Evolutionary conservation across 2,888 invertebrate species (phyloP), one percentile per base, ranked within the genome.

Genomic region (Metalampra italica): DNA sequence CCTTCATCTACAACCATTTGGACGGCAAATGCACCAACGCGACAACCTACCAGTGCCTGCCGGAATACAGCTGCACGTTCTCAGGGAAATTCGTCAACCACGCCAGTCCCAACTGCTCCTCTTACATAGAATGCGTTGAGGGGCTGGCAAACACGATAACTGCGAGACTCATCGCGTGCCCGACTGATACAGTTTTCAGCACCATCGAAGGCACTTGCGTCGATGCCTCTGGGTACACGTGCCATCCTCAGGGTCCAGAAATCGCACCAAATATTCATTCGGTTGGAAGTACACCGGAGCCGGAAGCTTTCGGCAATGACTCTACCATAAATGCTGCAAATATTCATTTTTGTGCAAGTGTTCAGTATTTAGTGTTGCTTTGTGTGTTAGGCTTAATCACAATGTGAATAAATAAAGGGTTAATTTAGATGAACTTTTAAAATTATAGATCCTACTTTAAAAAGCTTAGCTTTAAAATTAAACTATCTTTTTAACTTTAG

Each of bases 21-120:
- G 79, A 82, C 48, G 64, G 63, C 43, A 73, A 78, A 44, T 89
- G 88, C 57, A 82, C 84, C 0, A 85, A 83, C 44, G 65, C 75
- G 9, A 78, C 84, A 0, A 67, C 63, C 39, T 87, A 86, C 55
- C 60, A 68, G 50, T 89, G 88, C 55, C 56, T 67, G 22, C 66
- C 75, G 0, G 61, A 64, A 37, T 75, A 67, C 49, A 71, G 70
- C 40, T 89, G 88, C 49, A 66, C 70, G 0, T 45, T 36, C 5
- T 50, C 61, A 2, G 83, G 84, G 2, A 68, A 67, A 39, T 82
- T 76, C 47, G 49, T 57, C 3, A 55, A 70, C 30, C 54, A 22
- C 22, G 22, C 55, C 1, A 60, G 47, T 39, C 54, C 53, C 1
- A 57, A 76, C 39, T 83, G 86, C 53, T 62, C 55, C 3, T 66